Percentiles rank a stretch among this genome's conserved stretches.
These are phyloP conservation scores for Coecobrya sp. DNA, from an alignment of 2,888 invertebrate species.

Conservation along the genomic window DNA sequence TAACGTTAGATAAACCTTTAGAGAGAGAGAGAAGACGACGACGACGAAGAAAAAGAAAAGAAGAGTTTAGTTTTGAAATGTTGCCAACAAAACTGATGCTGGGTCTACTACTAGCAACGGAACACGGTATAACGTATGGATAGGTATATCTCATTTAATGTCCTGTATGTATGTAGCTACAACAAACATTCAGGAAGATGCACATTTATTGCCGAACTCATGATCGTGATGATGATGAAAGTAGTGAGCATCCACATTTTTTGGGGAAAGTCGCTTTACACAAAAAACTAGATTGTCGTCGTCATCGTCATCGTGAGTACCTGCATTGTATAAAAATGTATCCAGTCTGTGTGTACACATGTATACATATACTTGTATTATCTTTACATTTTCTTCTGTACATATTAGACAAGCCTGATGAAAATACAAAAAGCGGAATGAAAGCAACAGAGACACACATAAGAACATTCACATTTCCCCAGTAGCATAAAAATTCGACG, in stretches of 20 bases:
- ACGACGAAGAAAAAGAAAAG: background rate
- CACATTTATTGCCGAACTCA: conserved; percentile 59
- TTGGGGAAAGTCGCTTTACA: background rate
- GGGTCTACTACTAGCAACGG: background rate
- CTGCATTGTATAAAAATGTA: background rate
- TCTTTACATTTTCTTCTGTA: conserved; percentile 20
- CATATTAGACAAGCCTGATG: conserved; percentile 41
- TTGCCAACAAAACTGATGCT: conserved; percentile 62
- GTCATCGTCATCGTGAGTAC: conserved; percentile 1
- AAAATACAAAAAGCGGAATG: conserved; percentile 25
- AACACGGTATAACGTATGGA: background rate
- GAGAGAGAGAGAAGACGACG: background rate
- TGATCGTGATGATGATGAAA: conserved; percentile 16
- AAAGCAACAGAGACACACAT: background rate
- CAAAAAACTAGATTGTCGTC: conserved; percentile 24
- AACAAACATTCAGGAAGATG: conserved; percentile 39
- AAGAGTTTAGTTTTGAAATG: conserved; percentile 65
- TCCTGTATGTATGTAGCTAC: conserved; percentile 4
- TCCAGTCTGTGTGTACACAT: background rate
- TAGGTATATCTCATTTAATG: background rate
- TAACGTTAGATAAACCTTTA: conserved; percentile 50
- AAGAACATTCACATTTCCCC: conserved; percentile 12
- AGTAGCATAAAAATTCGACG: conserved; percentile 44
- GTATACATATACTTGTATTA: background rate
- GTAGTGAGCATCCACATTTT: background rate